Base-by-base conservation (phyloP, 2,113 vertebrate species). In the Nesoenas mayeri region DNA sequence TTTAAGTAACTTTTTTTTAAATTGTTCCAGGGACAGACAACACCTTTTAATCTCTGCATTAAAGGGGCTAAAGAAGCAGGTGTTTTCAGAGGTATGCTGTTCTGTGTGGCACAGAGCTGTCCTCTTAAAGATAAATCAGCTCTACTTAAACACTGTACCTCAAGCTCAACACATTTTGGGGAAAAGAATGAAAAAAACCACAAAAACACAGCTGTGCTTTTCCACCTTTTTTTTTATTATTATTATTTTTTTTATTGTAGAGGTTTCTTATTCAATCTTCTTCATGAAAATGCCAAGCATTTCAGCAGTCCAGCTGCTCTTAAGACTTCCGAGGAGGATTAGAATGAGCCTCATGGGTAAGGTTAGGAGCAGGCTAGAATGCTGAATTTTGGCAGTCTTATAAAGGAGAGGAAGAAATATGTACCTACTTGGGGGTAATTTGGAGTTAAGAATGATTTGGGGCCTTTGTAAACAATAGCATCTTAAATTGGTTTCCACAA, bases 401-500 rank as follows among this genome's bases (percentile, higher is more conserved):
- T 96, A 96, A 88, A 94, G 42, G 69, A 92, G 85, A 90, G 65
- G 67, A 96, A 96, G 92, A 97, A 95, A 92, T 88, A 96, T 93
- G 42, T 62, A 53, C 34, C 56, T 95, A 69, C 88, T 92, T 95
- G 61, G 69, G 40, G 67, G 34, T 90, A 95, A 88, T 91, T 79
- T 94, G 64, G 42, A 96, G 90, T 95, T 94, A 94, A 94, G 85
- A 93, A 97, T 94, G 96, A 94, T 95, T 96, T 92, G 34, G 19
- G 36, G 56, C 67, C 58, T 95, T 88, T 88, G 91, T 91, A 95
- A 97, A 96, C 95, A 95, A 84, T 86, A 80, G 74, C 75, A 90
- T 95, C 90, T 88, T 86, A 93, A 94, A 96, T 78, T 90, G 67
- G 36, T 88, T 96, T 93, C 71, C 64, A 74, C 54, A 90, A 95